Conservation (phyloP, 2,888 invertebrate genomes). For the Leucophenga maculata region DNA sequence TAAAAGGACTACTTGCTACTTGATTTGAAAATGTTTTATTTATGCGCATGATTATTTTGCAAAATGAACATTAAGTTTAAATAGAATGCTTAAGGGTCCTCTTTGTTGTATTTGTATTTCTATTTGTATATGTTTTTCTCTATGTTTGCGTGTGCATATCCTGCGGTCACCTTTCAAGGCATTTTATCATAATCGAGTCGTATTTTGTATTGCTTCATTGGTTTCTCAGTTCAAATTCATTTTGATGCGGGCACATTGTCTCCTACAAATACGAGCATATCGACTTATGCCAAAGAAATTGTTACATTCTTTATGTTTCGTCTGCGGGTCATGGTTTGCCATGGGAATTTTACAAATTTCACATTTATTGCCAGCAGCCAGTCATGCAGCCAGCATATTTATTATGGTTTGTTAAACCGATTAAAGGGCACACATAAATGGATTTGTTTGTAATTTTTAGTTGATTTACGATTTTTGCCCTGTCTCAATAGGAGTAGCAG, state of each 20-base stretch:
- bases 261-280: background rate
- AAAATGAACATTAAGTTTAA: slow-evolving; percentile 23
- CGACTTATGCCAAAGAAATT: background rate
- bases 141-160: slow-evolving; percentile 46
- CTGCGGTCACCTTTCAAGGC: slow-evolving; percentile 53
- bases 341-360: background rate
- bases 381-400: slow-evolving; percentile 16
- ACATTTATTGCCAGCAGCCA: background rate
- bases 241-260: slow-evolving; percentile 49
- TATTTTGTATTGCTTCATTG: slow-evolving; percentile 50
- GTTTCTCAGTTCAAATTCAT: slow-evolving; percentile 36
- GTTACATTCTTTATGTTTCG: background rate
- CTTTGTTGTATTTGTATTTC: slow-evolving; percentile 39
- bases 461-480: slow-evolving; percentile 26
- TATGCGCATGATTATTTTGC: slow-evolving; percentile 57
- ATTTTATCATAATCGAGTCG: slow-evolving; percentile 58
- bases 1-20: slow-evolving; percentile 38
- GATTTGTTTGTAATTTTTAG: slow-evolving; percentile 28
- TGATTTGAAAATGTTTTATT: slow-evolving; percentile 61
- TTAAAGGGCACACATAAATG: slow-evolving; percentile 30
- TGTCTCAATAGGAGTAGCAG: background rate
- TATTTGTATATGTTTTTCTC: slow-evolving; percentile 6
- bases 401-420: slow-evolving; percentile 24
- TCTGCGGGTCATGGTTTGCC: background rate
- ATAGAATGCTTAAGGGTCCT: slow-evolving; percentile 10